Evolutionary conservation across 1,140 invertebrate species (phyloP).

Genomic region (Drosophila baimaii): DNA sequence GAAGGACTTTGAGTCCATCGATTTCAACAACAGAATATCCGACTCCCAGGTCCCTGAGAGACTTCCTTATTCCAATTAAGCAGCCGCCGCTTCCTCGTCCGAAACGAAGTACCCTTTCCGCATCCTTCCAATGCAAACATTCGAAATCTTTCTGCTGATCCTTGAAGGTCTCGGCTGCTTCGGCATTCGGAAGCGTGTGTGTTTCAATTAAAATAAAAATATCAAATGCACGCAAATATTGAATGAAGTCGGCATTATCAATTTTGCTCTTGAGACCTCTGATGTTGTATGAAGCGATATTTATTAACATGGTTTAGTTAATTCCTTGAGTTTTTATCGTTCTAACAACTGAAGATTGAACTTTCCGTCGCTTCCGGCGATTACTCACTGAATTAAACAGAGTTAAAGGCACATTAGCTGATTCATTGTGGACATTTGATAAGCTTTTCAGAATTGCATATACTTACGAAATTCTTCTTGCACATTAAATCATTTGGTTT

Average conservation of each 20-base stretch:
- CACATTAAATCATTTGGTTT: too few relatives aligned
- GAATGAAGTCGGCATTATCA: neutral
- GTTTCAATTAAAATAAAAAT: constrained; percentile 31
- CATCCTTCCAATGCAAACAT: constrained; percentile 27
- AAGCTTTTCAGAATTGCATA: neutral
- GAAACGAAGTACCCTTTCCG: neutral
- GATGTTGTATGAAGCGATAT: constrained; percentile 21
- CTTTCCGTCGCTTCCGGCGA: neutral
- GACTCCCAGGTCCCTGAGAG: neutral
- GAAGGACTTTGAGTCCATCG: neutral
- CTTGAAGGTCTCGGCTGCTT: neutral
- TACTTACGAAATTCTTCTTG: neutral
- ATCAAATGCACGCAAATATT: constrained; percentile 10
- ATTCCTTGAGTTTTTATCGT: neutral
- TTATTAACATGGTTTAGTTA: neutral
- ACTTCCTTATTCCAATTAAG: constrained; percentile 8
- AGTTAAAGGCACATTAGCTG: neutral
- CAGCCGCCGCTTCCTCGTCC: constrained; percentile 21
- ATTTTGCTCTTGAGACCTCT: constrained; percentile 19
- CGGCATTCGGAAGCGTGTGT: constrained; percentile 7
- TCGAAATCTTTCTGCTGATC: constrained; percentile 1
- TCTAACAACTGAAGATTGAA: neutral
- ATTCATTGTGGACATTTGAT: neutral
- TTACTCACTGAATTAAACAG: neutral
- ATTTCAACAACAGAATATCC: neutral